These are phyloP conservation scores for Trinorchestia longiramus DNA, from an alignment of 1,140 invertebrate genomes.

Conservation along the genomic window DNA sequence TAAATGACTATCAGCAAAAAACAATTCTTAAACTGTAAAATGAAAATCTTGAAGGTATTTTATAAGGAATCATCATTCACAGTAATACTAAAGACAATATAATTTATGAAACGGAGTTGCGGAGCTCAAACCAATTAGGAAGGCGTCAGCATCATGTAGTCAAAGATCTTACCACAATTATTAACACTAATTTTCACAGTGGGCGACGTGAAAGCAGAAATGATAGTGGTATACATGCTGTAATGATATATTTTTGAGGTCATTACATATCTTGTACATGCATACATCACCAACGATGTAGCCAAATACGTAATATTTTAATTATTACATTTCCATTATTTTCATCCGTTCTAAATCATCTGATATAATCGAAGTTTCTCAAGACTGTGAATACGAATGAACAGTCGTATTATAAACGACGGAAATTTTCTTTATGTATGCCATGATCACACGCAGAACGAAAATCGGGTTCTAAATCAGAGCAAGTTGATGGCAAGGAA, in stretches of 20 bases:
- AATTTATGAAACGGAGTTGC: not conserved
- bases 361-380: not conserved
- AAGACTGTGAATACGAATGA: not conserved
- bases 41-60: not conserved
- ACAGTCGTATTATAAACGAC: not conserved
- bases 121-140: conserved; percentile 18
- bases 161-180: not conserved
- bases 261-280: not conserved
- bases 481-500: not conserved
- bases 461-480: not conserved
- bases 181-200: not conserved
- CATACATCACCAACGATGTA: not conserved
- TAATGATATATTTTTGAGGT: not conserved
- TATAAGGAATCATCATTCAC: not conserved
- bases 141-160: not conserved
- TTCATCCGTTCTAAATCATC: not conserved
- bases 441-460: not conserved
- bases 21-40: not conserved
- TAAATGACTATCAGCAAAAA: not conserved
- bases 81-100: not conserved
- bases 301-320: not conserved
- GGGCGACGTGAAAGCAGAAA: not conserved
- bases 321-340: not conserved
- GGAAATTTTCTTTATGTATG: not conserved
- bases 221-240: not conserved